Conservation (phyloP, 2,888 invertebrate species). For the Agrilus biguttatus region DNA sequence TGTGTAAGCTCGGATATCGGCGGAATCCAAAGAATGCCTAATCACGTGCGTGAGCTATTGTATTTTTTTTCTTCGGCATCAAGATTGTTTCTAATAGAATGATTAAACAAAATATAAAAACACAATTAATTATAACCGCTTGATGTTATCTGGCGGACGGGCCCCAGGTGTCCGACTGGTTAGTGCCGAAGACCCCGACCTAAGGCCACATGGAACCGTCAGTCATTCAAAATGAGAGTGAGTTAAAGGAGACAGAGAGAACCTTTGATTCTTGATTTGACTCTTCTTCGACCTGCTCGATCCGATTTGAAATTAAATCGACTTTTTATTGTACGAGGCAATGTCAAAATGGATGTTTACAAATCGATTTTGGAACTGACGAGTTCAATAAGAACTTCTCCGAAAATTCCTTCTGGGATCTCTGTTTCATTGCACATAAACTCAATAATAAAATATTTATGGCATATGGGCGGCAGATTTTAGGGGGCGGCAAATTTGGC, state of each 20-base stretch:
- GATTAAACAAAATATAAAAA: constrained; percentile 35
- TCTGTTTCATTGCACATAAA: too few relatives aligned
- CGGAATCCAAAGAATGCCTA: constrained; percentile 26
- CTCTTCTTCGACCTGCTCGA: constrained; percentile 7
- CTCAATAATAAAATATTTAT: too few relatives aligned
- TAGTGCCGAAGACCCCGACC: constrained; percentile 15
- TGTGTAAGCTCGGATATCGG: constrained; percentile 8
- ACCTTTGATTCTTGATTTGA: constrained; percentile 20
- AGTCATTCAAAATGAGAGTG: constrained; percentile 15
- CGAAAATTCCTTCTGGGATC: too few relatives aligned
- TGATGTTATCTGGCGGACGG: constrained; percentile 26
- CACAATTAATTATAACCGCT: constrained; percentile 33
- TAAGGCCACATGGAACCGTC: constrained; percentile 22
- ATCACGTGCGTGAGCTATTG: constrained; percentile 13
- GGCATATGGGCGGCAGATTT: too few relatives aligned
- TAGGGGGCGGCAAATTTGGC: too few relatives aligned
- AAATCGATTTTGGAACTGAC: too few relatives aligned
- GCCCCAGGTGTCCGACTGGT: constrained; percentile 30
- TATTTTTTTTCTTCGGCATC: constrained; percentile 8
- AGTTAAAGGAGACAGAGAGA: neutral
- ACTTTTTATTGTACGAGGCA: too few relatives aligned
- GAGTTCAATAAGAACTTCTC: too few relatives aligned
- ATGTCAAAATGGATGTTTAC: too few relatives aligned
- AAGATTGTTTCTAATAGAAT: constrained; percentile 30
- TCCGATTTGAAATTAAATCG: too few relatives aligned